Percentiles rank a stretch among this genome's conserved stretches.
Evolutionary conservation across 2,113 vertebrate genomes (phyloP).

Genomic region (Indri indri): DNA sequence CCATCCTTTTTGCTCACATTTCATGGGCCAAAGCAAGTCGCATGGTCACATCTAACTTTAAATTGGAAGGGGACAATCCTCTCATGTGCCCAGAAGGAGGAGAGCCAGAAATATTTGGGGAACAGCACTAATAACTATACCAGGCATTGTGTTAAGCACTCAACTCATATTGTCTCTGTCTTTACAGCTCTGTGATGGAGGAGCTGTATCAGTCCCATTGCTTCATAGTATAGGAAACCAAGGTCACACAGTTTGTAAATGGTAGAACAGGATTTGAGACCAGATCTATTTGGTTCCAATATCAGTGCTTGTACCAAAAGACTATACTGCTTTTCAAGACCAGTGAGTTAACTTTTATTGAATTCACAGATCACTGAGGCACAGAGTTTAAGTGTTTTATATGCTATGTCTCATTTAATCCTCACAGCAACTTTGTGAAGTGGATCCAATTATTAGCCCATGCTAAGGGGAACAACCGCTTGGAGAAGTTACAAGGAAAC

Average conservation of each 20-base stretch:
- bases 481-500: background rate
- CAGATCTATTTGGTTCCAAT: background rate
- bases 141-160: background rate
- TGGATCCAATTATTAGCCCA: background rate
- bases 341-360: background rate
- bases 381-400: background rate
- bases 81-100: background rate
- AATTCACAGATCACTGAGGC: background rate
- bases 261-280: background rate
- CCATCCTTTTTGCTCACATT: background rate
- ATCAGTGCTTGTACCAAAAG: background rate
- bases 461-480: background rate
- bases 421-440: background rate
- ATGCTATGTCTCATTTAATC: background rate
- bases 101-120: background rate
- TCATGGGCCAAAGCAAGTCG: background rate
- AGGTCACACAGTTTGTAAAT: background rate
- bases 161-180: background rate
- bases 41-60: background rate
- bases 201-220: accelerated
- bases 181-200: background rate
- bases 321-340: background rate
- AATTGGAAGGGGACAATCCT: background rate
- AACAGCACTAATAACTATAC: background rate
- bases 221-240: background rate